Evolutionary conservation across 2,888 invertebrate genomes (phyloP).

Genomic region (Teleiodes luculella): DNA sequence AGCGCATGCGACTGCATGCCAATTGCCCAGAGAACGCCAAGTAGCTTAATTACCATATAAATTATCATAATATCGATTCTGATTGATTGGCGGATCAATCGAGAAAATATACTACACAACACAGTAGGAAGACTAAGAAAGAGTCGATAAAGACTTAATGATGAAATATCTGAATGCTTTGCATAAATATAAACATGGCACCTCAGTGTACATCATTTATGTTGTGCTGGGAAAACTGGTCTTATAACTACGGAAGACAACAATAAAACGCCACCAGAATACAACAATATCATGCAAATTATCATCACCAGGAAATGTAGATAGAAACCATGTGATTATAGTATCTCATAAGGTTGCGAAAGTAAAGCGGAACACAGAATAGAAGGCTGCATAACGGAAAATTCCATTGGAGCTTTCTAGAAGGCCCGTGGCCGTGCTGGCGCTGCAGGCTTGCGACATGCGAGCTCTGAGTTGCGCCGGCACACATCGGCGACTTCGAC

Average conservation of each 20-base stretch:
- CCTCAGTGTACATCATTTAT: background rate
- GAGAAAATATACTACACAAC: conserved; percentile 8
- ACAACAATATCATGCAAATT: conserved; percentile 10
- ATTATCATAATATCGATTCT: conserved; percentile 26
- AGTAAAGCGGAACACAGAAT: conserved; percentile 38
- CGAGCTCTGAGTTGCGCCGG: conserved; percentile 22
- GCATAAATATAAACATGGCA: background rate
- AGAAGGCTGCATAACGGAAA: conserved; percentile 41
- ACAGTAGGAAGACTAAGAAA: background rate
- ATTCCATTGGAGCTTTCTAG: conserved; percentile 66
- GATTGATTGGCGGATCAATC: conserved; percentile 30
- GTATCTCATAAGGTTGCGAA: conserved; percentile 27
- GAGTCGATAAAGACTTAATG: background rate
- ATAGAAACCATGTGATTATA: conserved; percentile 13
- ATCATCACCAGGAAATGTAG: conserved; percentile 19
- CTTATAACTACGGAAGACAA: background rate
- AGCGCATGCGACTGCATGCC: conserved; percentile 35
- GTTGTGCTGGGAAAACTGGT: background rate
- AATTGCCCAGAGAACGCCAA: conserved; percentile 38
- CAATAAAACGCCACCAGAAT: background rate
- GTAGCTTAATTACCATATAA: conserved; percentile 34
- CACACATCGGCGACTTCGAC: conserved; percentile 32
- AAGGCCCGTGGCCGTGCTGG: conserved; percentile 20
- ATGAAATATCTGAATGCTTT: background rate
- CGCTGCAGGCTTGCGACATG: conserved; percentile 53